Evolutionary conservation across 2,888 invertebrate species (phyloP).

Genomic region (Phrixothrix hirtus): DNA sequence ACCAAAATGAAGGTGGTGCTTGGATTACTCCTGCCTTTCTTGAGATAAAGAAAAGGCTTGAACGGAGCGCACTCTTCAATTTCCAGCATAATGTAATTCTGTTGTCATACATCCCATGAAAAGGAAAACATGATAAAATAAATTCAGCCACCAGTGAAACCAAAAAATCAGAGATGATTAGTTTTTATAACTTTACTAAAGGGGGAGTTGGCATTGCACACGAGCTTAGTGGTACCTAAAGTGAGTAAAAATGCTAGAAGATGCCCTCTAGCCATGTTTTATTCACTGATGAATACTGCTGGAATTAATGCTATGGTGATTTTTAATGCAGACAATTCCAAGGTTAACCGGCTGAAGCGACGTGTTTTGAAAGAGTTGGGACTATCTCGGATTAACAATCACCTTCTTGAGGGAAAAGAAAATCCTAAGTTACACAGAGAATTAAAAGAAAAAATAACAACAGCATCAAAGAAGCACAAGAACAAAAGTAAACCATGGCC

Average conservation of each 20-base stretch:
- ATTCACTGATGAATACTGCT: conserved; percentile 1
- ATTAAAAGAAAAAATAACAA: too few species aligned
- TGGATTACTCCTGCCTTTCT: conserved; percentile 9
- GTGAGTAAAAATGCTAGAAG: neutral
- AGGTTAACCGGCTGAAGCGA: too few species aligned
- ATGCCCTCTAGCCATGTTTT: conserved; percentile 1
- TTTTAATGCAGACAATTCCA: too few species aligned
- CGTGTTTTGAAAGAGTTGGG: too few species aligned
- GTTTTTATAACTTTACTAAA: conserved; percentile 6
- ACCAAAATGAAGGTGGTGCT: neutral
- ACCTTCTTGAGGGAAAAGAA: too few species aligned
- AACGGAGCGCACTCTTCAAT: conserved; percentile 9
- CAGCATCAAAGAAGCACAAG: too few species aligned
- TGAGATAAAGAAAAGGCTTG: neutral
- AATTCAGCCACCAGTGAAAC: neutral
- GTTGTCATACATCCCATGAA: conserved; percentile 18
- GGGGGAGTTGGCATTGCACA: too few species aligned
- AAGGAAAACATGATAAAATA: conserved; percentile 5
- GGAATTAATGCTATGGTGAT: too few species aligned
- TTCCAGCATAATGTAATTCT: conserved; percentile 12
- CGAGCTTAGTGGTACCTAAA: neutral
- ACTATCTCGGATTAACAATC: too few species aligned
- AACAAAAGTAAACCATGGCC: too few species aligned
- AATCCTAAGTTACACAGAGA: too few species aligned
- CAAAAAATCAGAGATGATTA: conserved; percentile 5